These are phyloP conservation scores for Epinephelus awoara DNA, from an alignment of 2,797 vertebrate genomes.

Conservation along the genomic window DNA sequence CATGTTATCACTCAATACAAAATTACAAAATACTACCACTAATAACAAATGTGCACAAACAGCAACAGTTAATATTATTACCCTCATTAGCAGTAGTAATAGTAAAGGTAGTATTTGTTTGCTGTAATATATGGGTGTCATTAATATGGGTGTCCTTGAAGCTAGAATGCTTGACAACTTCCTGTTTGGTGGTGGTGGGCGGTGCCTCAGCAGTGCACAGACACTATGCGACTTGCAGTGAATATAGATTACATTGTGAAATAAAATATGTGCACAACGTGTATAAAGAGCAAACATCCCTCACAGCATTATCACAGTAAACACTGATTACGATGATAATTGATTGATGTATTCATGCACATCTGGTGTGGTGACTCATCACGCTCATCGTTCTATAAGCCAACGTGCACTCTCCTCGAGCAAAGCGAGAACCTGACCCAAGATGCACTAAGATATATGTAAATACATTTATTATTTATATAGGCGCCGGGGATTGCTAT, in stretches of 20 bases:
- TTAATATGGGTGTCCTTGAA: neutral
- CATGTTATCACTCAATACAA: neutral
- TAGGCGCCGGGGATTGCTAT: constrained; percentile 87
- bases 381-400: constrained; percentile 24
- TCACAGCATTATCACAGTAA: constrained; percentile 13
- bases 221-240: neutral
- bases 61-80: neutral
- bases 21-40: neutral
- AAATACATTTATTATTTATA: constrained; percentile 97
- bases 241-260: neutral
- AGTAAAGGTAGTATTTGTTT: neutral
- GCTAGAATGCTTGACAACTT: neutral
- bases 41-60: neutral
- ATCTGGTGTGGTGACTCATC: constrained; percentile 32
- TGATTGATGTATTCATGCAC: constrained; percentile 33
- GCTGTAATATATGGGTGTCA: neutral
- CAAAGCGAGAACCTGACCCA: constrained; percentile 40
- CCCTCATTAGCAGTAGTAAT: too few species aligned
- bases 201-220: neutral
- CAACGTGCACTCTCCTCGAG: constrained; percentile 24
- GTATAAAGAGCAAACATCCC: neutral
- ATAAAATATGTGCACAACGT: constrained; percentile 3
- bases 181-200: neutral
- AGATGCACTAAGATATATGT: constrained; percentile 90
- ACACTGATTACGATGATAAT: constrained; percentile 19